Conservation (phyloP, 2,797 vertebrate species). For the Hybognathus amarus region DNA sequence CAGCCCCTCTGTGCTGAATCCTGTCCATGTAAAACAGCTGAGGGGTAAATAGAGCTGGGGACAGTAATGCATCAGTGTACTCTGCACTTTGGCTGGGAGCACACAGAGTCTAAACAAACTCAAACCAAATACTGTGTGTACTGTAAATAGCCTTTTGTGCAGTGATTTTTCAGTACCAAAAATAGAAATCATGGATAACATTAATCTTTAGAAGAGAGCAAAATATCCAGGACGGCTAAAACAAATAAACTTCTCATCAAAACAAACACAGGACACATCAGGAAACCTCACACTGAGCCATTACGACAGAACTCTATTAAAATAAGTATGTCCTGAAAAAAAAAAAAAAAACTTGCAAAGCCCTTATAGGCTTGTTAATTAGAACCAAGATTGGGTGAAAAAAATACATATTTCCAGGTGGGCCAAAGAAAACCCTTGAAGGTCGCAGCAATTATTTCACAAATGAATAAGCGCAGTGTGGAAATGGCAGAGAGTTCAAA, state of each 20-base stretch:
- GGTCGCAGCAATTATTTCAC: constrained; percentile 70
- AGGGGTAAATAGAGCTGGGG: constrained; percentile 63
- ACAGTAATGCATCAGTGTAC: constrained; percentile 56
- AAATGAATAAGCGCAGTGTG: constrained; percentile 73
- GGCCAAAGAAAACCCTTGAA: constrained; percentile 69
- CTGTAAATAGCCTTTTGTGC: constrained; percentile 65
- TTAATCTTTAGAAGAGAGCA: constrained; percentile 51
- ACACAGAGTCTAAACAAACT: constrained; percentile 64
- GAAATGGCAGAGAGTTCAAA: constrained; percentile 69
- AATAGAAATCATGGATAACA: constrained; percentile 62
- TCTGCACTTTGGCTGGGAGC: constrained; percentile 68
- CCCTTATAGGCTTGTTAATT: constrained; percentile 62
- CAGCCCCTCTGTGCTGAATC: constrained; percentile 54
- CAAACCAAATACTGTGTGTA: constrained; percentile 51
- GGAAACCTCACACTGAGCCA: constrained; percentile 11
- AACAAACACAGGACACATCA: constrained; percentile 31
- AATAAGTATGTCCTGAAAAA: constrained; percentile 21
- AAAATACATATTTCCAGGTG: constrained; percentile 53
- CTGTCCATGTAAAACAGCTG: constrained; percentile 58
- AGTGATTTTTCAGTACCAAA: constrained; percentile 55
- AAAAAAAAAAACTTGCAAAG: constrained; percentile 39
- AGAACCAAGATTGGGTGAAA: constrained; percentile 48
- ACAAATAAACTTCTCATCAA: constrained; percentile 3
- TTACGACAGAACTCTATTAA: constrained; percentile 36
- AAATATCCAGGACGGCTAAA: constrained; percentile 45